These are phyloP conservation scores for Sycophila texana DNA, from an alignment of 2,888 invertebrate species.

Conservation along the genomic window DNA sequence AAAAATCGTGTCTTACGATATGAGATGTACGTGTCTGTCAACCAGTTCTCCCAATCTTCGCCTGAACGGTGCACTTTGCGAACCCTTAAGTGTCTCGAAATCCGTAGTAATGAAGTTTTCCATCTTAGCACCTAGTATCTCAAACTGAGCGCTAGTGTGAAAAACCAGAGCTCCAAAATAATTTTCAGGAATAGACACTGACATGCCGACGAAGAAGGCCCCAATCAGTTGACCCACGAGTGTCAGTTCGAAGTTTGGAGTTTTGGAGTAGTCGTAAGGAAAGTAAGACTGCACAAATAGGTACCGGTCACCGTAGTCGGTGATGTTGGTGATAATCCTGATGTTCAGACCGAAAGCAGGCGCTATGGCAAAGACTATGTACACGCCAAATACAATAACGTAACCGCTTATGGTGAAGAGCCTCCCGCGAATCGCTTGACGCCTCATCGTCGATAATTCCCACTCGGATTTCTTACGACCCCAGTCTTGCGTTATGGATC, in stretches of 20 bases:
- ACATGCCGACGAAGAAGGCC: constrained; percentile 12
- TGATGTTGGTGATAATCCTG: constrained; percentile 22
- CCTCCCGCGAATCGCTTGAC: background rate
- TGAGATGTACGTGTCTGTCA: too few species aligned
- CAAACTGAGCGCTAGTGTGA: constrained; percentile 37
- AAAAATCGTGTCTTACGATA: background rate
- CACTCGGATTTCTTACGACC: background rate
- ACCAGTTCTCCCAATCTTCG: too few species aligned
- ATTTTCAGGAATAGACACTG: constrained; percentile 16
- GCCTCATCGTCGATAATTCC: constrained; percentile 18
- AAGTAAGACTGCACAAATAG: constrained; percentile 26
- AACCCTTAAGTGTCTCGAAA: too few species aligned
- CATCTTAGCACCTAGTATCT: background rate
- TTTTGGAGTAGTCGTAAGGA: constrained; percentile 28
- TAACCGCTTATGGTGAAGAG: constrained; percentile 20
- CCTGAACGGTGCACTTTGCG: too few species aligned
- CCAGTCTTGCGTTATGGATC: constrained; percentile 38
- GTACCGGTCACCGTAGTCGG: constrained; percentile 17
- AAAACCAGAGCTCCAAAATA: constrained; percentile 27
- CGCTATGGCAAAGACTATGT: background rate
- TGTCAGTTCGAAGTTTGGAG: constrained; percentile 7
- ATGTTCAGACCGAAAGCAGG: background rate
- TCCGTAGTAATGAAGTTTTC: background rate
- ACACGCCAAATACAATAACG: background rate
- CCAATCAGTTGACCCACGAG: background rate